Conservation (phyloP, 2,888 invertebrate genomes). For the Nephrotoma appendiculata region DNA sequence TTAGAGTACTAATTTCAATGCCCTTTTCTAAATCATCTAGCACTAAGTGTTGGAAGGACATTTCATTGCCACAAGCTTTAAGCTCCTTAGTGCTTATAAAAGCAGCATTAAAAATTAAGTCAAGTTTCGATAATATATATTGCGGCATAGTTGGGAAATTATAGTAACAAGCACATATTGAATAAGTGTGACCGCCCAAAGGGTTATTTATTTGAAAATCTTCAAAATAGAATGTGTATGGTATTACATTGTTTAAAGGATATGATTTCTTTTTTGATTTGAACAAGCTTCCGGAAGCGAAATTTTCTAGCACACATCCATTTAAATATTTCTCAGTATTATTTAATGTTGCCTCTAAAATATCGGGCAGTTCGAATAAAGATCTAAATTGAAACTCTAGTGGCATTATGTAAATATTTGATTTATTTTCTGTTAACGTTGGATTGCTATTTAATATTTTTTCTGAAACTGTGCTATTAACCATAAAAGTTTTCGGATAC, state of each 20-base stretch:
- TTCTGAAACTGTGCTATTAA: constrained; percentile 7
- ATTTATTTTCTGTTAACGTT: constrained; percentile 2
- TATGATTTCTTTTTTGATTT: neutral
- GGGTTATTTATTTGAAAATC: constrained; percentile 12
- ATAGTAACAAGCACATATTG: constrained; percentile 10
- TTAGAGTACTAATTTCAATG: neutral
- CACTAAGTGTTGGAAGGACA: constrained; percentile 11
- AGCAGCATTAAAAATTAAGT: constrained; percentile 13
- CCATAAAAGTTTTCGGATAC: constrained; percentile 1
- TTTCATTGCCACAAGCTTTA: constrained; percentile 13
- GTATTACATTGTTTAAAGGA: neutral
- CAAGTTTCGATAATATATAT: constrained; percentile 10
- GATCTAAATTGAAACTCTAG: constrained; percentile 8
- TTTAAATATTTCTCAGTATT: neutral
- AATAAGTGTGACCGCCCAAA: neutral
- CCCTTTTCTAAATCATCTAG: constrained; percentile 11
- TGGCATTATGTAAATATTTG: constrained; percentile 9
- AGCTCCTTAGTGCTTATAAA: constrained; percentile 11
- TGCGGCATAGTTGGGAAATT: constrained; percentile 7
- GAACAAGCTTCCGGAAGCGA: constrained; percentile 6
- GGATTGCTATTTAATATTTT: neutral
- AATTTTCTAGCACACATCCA: constrained; percentile 1
- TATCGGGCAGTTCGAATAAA: constrained; percentile 8
- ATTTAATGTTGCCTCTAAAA: constrained; percentile 1
- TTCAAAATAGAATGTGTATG: constrained; percentile 10